Base-by-base conservation (phyloP, 2,888 invertebrate species). In the Operophtera brumata region DNA sequence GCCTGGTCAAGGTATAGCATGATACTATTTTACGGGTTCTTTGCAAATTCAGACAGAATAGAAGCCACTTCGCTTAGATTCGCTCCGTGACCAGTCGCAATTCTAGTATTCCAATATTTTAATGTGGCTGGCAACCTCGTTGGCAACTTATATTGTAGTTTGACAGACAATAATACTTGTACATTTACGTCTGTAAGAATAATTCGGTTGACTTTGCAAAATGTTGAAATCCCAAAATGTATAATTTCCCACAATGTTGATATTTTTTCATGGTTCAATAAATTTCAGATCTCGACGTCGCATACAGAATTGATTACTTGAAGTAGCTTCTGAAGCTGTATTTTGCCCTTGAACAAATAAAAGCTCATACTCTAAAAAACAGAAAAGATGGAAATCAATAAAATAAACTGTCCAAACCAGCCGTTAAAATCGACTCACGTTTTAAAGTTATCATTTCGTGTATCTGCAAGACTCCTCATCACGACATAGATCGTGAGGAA, bases 391-490 rank as follows among this genome's bases (percentile, higher is more conserved):
- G 53, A 53, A 50, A 61, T 61, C 63, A 61, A 63, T 59, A 54
- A 56, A 47, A 42, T 49, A 57, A 48, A 47, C 58, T 52, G 47
- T 49, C 51, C 46, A 30, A 56, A 51, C 46, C 32, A 40, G 39
- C 46, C 57, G 67, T 73, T 68, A 71, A 70, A 64, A 76, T 71
- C 65, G 48, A 54, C 71, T 77, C 74, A 77, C 76, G 74, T 75
- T 71, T 70, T 65, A 68, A 71, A 75, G 68, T 73, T 83, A 86
- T 88, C 87, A 67, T 67, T 77, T 84, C 86, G 86, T 87, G 88
- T 73, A 87, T 89, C 87, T 77, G 72, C 74, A 57, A 67, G 67
- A 67, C 65, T 76, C 73, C 69, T 77, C 78, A 78, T 81, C 80
- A 83, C 82, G 82, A 82, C 80, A 67, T 60, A 69, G 71, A 74